Evolutionary conservation across 23 tunicate species (phyloP), one percentile per base, ranked within the genome.

Genomic region (Clavelina lepadiformis): DNA sequence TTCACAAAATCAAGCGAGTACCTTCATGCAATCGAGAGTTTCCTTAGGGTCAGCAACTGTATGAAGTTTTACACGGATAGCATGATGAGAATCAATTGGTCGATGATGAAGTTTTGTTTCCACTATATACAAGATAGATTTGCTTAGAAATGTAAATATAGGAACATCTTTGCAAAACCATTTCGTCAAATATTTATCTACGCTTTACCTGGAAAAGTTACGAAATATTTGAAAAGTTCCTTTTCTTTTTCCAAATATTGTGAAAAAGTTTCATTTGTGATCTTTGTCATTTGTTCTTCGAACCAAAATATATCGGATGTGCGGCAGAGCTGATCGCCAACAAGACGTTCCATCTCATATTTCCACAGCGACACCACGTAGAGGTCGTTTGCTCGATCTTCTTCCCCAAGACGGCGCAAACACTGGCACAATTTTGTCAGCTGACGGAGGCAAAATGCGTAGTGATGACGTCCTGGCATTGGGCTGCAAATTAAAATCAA

Each of bases 381-480:
- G 13, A 45, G 41, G 31, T 87, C 96, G 53, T 68, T 67, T 34
- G 80, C 62, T 23, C 85, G 63, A 51, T 86, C 80, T 35, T 86
- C 95, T 18, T 86, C 85, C 35, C 67, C 80, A 2, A 86, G 36
- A 4, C 95, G 85, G 32, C 82, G 82, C 36, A 86, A 52, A 50
- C 95, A 86, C 56, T 86, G 95, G 28, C 83, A 86, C 95, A 86
- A 77, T 44, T 71, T 71, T 38, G 80, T 86, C 31, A 86, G 65
- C 46, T 86, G 95, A 0, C 96, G 86, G 37, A 89, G 57, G 56
- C 72, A 76, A 63, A 89, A 89, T 0, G 88, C 79, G 69, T 89
- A 89, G 56, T 76, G 89, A 37, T 84, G 73, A 1, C 97, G 79
- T 1, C 97, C 97, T 27, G 97, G 97, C 78, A 89, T 75, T 20